These are phyloP conservation scores for Drosophila helvetica DNA, from an alignment of 2,888 invertebrate species.

Conservation along the genomic window DNA sequence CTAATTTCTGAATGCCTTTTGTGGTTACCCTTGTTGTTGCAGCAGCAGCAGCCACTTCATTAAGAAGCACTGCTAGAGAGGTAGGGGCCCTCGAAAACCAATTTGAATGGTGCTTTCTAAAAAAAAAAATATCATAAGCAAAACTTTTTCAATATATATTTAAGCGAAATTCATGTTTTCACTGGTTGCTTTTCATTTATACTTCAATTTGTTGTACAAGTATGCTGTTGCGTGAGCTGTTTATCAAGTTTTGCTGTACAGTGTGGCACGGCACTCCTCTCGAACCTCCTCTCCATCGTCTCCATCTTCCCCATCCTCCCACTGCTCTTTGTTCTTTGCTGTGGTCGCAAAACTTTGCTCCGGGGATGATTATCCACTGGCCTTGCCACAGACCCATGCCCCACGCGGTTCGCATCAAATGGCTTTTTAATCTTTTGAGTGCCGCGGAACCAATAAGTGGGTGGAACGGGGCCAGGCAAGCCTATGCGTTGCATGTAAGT, in stretches of 20 bases:
- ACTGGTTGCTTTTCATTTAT: conserved; percentile 28
- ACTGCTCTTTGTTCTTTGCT: conserved; percentile 5
- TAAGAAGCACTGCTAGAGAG: conserved; percentile 39
- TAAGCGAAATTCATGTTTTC: conserved; percentile 46
- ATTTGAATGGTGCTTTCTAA: conserved; percentile 39
- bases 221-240: conserved; percentile 31
- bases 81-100: not conserved
- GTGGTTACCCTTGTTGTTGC: conserved; percentile 24
- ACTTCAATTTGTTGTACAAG: conserved; percentile 22
- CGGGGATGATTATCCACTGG: conserved; percentile 7
- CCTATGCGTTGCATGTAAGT: conserved; percentile 5
- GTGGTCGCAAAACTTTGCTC: conserved; percentile 28
- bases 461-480: not conserved
- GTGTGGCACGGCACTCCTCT: not conserved
- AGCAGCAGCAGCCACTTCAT: conserved; percentile 47
- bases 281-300: too few species aligned
- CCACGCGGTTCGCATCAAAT: conserved; percentile 6
- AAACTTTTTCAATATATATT: conserved; percentile 70
- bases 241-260: conserved; percentile 27
- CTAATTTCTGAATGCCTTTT: conserved; percentile 63
- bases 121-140: conserved; percentile 28
- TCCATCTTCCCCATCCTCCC: not conserved
- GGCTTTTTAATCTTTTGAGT: conserved; percentile 48
- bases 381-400: not conserved
- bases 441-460: conserved; percentile 8